A percentile compares a stretch with the other conserved stretches of the same genome.
These are phyloP conservation scores for Strigamia crassipes DNA, from an alignment of 2,888 invertebrate species.

Conservation along the genomic window DNA sequence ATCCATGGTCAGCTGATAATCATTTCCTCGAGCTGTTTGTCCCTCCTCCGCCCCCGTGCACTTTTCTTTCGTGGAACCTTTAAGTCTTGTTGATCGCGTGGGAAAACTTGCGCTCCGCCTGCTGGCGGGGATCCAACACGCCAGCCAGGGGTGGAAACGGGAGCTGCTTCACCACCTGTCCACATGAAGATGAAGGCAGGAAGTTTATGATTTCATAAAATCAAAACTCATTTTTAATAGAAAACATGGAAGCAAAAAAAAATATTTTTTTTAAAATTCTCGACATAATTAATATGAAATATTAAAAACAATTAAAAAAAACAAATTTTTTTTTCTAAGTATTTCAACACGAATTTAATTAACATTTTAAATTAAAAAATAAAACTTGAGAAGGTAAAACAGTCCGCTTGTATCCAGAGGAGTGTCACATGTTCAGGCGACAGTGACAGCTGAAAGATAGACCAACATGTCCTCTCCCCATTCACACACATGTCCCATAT, in stretches of 20 bases:
- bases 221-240: not conserved
- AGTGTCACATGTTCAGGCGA: not conserved
- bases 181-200: constrained; percentile 23
- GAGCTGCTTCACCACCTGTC: constrained; percentile 42
- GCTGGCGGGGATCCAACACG: constrained; percentile 40
- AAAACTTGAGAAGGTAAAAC: too few relatives aligned
- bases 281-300: not conserved
- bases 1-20: constrained; percentile 34
- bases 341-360: too few relatives aligned
- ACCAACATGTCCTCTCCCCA: constrained; percentile 34
- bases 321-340: not conserved
- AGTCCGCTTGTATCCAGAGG: not conserved
- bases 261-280: too few relatives aligned
- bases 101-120: constrained; percentile 37
- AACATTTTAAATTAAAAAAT: not conserved
- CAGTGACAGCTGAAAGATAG: constrained; percentile 35
- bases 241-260: not conserved
- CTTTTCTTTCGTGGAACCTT: constrained; percentile 42
- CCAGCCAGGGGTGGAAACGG: constrained; percentile 42
- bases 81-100: constrained; percentile 42
- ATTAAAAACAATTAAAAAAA: not conserved
- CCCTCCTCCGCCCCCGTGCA: constrained; percentile 42
- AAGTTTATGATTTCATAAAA: not conserved
- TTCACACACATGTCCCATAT: constrained; percentile 32
- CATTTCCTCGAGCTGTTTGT: constrained; percentile 42